Percentiles rank a stretch among this genome's conserved stretches.
Evolutionary conservation across 1,140 invertebrate species (phyloP).

Genomic region (Bombus impatiens): DNA sequence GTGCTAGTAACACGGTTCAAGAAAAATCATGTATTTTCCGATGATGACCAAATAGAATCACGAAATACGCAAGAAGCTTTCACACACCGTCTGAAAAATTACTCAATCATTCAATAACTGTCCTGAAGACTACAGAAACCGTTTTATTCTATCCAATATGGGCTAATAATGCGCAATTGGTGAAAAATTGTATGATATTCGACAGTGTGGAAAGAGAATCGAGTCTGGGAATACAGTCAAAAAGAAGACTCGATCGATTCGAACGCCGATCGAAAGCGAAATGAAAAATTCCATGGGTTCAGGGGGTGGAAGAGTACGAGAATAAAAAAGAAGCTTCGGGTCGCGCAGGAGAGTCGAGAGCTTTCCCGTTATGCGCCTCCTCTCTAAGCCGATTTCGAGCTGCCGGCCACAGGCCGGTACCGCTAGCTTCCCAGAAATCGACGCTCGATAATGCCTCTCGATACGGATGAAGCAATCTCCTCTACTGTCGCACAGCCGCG

Average conservation of each 20-base stretch:
- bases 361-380: slow-evolving; percentile 66
- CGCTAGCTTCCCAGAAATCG: slow-evolving; percentile 75
- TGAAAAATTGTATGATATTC: not conserved
- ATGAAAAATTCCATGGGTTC: slow-evolving; percentile 58
- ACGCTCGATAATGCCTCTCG: slow-evolving; percentile 71
- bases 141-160: too few relatives aligned
- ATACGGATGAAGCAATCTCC: slow-evolving; percentile 74
- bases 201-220: not conserved
- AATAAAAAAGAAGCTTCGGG: slow-evolving; percentile 45
- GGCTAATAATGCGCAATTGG: too few relatives aligned
- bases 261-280: slow-evolving; percentile 63
- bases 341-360: slow-evolving; percentile 47
- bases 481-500: slow-evolving; percentile 50
- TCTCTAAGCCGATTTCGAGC: slow-evolving; percentile 68
- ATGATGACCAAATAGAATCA: not conserved
- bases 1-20: too few relatives aligned
- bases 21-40: not conserved
- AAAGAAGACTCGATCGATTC: not conserved
- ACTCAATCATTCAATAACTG: not conserved
- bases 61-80: too few relatives aligned
- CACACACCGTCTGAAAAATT: not conserved
- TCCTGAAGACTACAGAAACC: not conserved
- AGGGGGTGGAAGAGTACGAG: not conserved
- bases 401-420: slow-evolving; percentile 59
- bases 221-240: too few relatives aligned